Evolutionary conservation across 2,797 vertebrate species (phyloP), one percentile per base, ranked within the genome.

Genomic region (Sarcophilus harrisii): DNA sequence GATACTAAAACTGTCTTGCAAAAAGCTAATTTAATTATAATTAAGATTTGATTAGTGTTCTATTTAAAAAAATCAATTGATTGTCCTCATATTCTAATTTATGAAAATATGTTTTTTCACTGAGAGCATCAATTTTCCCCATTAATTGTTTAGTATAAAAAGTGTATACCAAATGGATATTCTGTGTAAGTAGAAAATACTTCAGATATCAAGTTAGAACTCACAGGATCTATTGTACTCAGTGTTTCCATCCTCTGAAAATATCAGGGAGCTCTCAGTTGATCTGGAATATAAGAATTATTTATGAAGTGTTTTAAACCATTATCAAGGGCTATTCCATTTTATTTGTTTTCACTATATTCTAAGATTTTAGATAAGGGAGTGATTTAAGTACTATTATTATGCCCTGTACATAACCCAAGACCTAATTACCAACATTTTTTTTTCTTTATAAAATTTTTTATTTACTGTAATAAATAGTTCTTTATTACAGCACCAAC

Each of bases 281-380:
- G 94, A 96, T 91, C 91, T 94, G 92, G 93, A 96, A 73, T 95
- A 95, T 97, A 95, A 92, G 45, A 29, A 93, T 55, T 92, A 96
- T 94, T 96, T 93, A 95, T 30, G 91, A 97, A 94, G 93, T 96
- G 90, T 96, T 96, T 94, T 57, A 96, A 96, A 38, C 89, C 54
- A 96, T 96, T 93, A 95, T 94, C 87, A 97, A 92, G 55, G 93
- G 30, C 90, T 93, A 90, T 27, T 97, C 81, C 93, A 45, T 54
- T 95, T 93, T 95, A 30, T 81, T 57, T 94, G 52, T 96, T 87
- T 93, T 97, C 96, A 92, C 92, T 94, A 58, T 92, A 55, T 16
- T 93, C 62, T n/a, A 93, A 92, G 28, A 95, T 93, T 95, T 97
- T 92, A 97, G 92, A 49, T 57, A 57, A 95, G 45, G 30, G 30